Percentiles rank a stretch among this genome's conserved stretches.
Conservation (phyloP, 2,113 vertebrate species). For the Bettongia penicillata region DNA sequence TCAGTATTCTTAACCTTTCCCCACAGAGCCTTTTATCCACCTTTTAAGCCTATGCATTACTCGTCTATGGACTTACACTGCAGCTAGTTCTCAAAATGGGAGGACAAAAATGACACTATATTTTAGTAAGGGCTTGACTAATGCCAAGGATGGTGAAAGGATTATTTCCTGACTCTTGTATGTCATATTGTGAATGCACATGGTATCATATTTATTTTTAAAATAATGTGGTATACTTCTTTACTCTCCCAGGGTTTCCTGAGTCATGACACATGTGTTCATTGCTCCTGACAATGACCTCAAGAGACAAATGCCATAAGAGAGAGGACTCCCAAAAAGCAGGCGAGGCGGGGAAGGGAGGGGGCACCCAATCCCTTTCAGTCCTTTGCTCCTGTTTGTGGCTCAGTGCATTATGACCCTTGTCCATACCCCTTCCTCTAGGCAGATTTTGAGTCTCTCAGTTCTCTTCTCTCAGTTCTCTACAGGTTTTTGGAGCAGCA, state of each 20-base stretch:
- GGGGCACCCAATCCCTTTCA: neutral
- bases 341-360: neutral
- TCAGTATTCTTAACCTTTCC: conserved; percentile 17
- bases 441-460: fast-evolving
- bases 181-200: conserved; percentile 26
- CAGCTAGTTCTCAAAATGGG: conserved; percentile 28
- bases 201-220: conserved; percentile 47
- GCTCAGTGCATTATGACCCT: neutral
- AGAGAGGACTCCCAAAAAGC: neutral
- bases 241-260: conserved; percentile 24
- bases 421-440: neutral
- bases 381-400: neutral
- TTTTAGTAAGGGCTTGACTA: neutral
- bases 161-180: conserved; percentile 8
- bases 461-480: too few species aligned
- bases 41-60: neutral
- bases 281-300: neutral
- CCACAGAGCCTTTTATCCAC: neutral
- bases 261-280: conserved; percentile 19
- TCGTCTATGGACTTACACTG: neutral
- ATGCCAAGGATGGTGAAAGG: neutral
- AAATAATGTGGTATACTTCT: conserved; percentile 65
- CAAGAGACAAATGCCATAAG: neutral
- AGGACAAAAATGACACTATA: neutral
- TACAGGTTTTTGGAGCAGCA: neutral